Evolutionary conservation across 35 echinoderm and acorn worm species (phyloP).

Genomic region (Ophioderma brevispina): DNA sequence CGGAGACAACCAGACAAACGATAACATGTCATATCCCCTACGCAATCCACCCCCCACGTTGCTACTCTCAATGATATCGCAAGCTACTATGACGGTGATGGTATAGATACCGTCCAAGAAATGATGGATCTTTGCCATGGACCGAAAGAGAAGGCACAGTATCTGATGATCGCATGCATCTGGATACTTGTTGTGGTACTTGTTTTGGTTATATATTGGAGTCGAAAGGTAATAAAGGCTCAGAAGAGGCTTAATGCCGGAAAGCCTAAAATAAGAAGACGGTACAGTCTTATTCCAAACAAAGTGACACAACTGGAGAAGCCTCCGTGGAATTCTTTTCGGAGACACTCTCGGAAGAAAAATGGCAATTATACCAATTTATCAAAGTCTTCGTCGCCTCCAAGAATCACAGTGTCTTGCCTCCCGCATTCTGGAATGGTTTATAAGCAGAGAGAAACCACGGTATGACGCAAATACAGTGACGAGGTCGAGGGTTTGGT

Average conservation of each 20-base stretch:
- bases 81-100: neutral
- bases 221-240: neutral
- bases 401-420: slow-evolving; percentile 3
- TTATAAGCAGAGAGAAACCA: neutral
- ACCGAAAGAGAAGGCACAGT: neutral
- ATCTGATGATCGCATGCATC: neutral
- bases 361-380: neutral
- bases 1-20: neutral
- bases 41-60: neutral
- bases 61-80: neutral
- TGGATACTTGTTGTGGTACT: neutral
- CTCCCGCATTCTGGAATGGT: neutral
- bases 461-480: neutral
- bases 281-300: neutral
- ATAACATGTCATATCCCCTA: neutral
- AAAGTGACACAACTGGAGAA: neutral
- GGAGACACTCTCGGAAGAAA: neutral
- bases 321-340: neutral
- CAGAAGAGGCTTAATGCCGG: neutral
- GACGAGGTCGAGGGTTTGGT: too few relatives aligned
- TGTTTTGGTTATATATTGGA: neutral
- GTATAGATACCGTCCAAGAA: neutral
- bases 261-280: neutral
- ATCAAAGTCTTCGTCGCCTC: neutral
- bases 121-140: neutral